Base-by-base conservation (phyloP, 2,797 vertebrate species). In the Discoglossus pictus region DNA sequence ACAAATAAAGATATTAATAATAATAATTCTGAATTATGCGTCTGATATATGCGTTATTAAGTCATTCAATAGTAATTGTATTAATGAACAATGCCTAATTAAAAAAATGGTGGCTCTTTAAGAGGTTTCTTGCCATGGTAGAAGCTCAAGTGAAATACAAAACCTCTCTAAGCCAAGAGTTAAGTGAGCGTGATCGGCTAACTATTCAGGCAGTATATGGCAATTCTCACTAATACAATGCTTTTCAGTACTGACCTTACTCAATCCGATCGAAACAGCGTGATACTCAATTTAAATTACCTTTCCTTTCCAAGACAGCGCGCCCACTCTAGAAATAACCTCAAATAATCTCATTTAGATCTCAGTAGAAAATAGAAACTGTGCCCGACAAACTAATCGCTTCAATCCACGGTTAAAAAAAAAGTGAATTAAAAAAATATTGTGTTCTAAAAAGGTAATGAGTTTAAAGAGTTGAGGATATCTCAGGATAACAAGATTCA, bases 201-300 rank as follows among this genome's bases (percentile, higher is more conserved):
- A 44, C 27, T 27, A 55, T 35, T 65, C 62, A 65, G 51, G 62
- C 31, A 44, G 25, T 34, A 43, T 64, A 12, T 35, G 39, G 50
- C 40, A 27, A 25, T 55, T 20, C 17, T 20, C 12, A 27, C 39
- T 44, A 48, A 61, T 16, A 64, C 38, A 64, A 54, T 53, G 61
- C 61, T 23, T 54, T 53, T 11, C 39, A 43, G 11, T 20, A 20
- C 13, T 46, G 34, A 53, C 27, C 51, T 44, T 25, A 54, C 52
- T 65, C 20, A 65, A 46, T 50, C 40, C n/a, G 40, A 40, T 25
- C 40, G 44, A 44, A 62, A 17, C 31, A 65, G 51, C 62, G 34
- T 55, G 40, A 46, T 40, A 21, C 53, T 40, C 11, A 12, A 65
- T 43, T 43, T 47, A 39, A 44, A 36, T 55, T 65, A 54, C 50